phyloP scores from a whole-genome alignment of 2,888 invertebrate genomes.

The Rosalia funebris region DNA sequence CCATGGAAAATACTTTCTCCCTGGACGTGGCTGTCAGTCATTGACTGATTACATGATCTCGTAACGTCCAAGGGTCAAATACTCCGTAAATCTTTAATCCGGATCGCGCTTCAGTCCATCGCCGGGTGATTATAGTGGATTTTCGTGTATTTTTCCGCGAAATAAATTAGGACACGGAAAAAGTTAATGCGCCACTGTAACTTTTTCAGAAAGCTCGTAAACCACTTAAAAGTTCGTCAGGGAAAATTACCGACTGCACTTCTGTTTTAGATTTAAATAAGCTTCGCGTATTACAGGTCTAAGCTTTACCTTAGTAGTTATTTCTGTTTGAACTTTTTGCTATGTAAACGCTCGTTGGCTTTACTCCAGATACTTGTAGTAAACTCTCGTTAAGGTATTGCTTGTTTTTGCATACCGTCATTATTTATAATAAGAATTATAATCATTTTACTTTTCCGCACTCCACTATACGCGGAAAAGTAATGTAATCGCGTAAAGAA shows the following conservation, averaged over 20 bases:
- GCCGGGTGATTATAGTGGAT: constrained; percentile 53
- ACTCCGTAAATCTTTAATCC: constrained; percentile 48
- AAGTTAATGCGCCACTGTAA: constrained; percentile 54
- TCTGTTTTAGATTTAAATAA: constrained; percentile 44
- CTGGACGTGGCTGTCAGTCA: constrained; percentile 46
- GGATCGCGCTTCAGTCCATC: constrained; percentile 46
- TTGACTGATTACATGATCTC: constrained; percentile 48
- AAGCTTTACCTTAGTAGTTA: constrained; percentile 45
- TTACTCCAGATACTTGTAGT: constrained; percentile 45
- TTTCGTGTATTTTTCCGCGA: constrained; percentile 55
- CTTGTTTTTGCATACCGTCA: background rate
- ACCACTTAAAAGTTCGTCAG: constrained; percentile 54
- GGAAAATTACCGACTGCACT: constrained; percentile 45
- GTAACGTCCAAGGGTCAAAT: constrained; percentile 37
- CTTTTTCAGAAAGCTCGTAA: constrained; percentile 51
- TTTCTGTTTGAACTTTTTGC: constrained; percentile 46
- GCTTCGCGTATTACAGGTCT: constrained; percentile 33
- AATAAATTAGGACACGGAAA: constrained; percentile 56
- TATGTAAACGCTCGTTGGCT: constrained; percentile 46
- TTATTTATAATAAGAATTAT: too few relatives aligned
- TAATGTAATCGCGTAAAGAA: too few relatives aligned
- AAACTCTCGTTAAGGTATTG: constrained; percentile 19
- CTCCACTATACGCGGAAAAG: too few relatives aligned
- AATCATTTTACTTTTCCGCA: too few relatives aligned
- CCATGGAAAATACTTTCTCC: constrained; percentile 9